Evolutionary conservation across 2,113 vertebrate genomes (phyloP).

Genomic region (Rhinoptilus africanus): DNA sequence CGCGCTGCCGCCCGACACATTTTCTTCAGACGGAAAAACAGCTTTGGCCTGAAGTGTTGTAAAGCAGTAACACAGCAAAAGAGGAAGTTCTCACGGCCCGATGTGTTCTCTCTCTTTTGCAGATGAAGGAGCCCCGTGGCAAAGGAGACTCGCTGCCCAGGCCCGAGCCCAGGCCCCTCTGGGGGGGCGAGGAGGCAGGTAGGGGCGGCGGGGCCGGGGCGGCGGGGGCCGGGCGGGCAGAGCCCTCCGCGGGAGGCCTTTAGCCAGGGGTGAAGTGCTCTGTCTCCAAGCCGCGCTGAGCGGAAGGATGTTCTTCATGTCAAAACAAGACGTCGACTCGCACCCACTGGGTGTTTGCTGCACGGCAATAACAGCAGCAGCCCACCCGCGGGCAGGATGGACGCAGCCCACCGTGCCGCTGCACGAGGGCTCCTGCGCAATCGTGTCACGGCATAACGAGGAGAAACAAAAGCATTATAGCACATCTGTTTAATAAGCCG

Average conservation of each 20-base stretch:
- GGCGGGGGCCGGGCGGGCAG: accelerated
- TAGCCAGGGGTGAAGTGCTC: neutral
- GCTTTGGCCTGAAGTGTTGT: neutral
- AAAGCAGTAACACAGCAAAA: neutral
- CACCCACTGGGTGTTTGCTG: neutral
- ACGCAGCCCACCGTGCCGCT: neutral
- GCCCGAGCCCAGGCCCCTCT: conserved; percentile 70
- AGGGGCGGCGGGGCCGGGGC: neutral
- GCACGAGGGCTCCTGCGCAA: neutral
- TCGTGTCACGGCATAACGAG: neutral
- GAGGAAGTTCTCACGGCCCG: neutral
- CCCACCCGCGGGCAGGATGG: neutral
- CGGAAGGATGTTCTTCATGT: neutral
- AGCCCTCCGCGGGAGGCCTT: neutral
- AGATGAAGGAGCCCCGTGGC: conserved; percentile 73
- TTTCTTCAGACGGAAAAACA: neutral
- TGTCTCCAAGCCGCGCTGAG: neutral
- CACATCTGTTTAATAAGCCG: neutral
- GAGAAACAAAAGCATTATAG: neutral
- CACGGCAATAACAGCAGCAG: neutral
- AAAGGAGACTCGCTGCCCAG: conserved; percentile 59
- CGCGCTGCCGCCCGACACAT: accelerated
- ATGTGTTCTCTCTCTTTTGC: conserved; percentile 64
- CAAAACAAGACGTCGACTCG: neutral
- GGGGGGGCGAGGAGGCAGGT: conserved; percentile 75